phyloP scores from a whole-genome alignment of 2,797 vertebrate genomes.

The Trichosurus vulpecula region DNA sequence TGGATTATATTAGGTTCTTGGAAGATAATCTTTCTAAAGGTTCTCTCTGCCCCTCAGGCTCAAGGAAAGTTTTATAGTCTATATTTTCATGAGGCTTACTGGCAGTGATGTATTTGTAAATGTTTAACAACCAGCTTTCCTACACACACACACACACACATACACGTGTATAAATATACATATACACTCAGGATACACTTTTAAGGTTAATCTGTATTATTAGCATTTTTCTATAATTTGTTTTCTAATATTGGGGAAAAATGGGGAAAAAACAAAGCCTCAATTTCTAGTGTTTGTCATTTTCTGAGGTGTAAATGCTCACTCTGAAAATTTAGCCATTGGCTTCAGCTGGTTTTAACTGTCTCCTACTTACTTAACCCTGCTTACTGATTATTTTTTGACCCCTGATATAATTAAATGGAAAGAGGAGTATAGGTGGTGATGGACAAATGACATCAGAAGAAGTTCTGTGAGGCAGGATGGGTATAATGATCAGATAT shows the following conservation, averaged over 20 bases:
- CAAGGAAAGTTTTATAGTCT: not conserved
- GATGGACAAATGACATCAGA: not conserved
- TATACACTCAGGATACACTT: not conserved
- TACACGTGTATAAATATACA: too few relatives aligned
- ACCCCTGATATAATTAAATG: not conserved
- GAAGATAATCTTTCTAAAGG: conserved; percentile 9
- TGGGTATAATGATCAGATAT: not conserved
- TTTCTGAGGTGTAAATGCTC: not conserved
- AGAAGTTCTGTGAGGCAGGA: not conserved
- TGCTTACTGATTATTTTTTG: not conserved
- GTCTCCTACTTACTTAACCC: not conserved
- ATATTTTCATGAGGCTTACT: not conserved
- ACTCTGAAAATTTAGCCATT: not conserved
- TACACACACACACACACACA: not conserved
- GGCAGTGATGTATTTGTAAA: not conserved
- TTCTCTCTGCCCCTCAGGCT: not conserved
- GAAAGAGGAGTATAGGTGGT: not conserved
- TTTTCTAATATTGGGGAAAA: not conserved
- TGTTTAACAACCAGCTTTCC: not conserved
- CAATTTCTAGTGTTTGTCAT: not conserved
- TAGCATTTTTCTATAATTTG: not conserved
- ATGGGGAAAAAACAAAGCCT: not conserved
- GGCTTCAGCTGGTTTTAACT: not conserved
- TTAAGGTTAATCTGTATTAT: not conserved
- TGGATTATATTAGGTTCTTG: not conserved